Conservation (phyloP, 2,888 invertebrate genomes). For the Pammene fasciana region DNA sequence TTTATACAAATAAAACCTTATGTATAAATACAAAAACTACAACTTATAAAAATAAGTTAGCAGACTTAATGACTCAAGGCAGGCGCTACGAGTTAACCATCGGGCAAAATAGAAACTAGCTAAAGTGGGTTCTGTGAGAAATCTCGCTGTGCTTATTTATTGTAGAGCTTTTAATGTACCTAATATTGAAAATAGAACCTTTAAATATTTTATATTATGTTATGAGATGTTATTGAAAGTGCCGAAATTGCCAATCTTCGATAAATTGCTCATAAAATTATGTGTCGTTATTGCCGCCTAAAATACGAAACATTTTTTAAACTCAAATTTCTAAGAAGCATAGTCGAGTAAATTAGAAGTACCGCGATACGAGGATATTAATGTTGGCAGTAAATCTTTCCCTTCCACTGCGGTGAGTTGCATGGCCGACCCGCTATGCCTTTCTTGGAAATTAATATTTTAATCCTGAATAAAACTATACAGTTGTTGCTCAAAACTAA, state of each 20-base stretch:
- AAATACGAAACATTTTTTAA: constrained; percentile 29
- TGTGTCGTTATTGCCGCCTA: background rate
- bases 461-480: constrained; percentile 3
- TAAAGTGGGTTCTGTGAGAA: too few relatives aligned
- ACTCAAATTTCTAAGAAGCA: constrained; percentile 33
- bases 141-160: too few relatives aligned
- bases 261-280: background rate
- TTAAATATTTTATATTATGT: too few relatives aligned
- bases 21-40: too few relatives aligned
- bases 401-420: constrained; percentile 33
- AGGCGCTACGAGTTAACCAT: too few relatives aligned
- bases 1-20: too few relatives aligned
- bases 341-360: constrained; percentile 45
- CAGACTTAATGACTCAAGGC: too few relatives aligned
- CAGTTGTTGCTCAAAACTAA: background rate
- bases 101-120: too few relatives aligned
- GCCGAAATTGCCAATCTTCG: background rate
- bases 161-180: too few relatives aligned
- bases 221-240: too few relatives aligned
- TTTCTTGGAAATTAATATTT: constrained; percentile 22
- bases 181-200: too few relatives aligned
- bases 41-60: too few relatives aligned
- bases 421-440: constrained; percentile 25
- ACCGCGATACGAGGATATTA: constrained; percentile 44
- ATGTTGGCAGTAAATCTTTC: constrained; percentile 41